Percentiles rank a stretch among this genome's conserved stretches.
These are phyloP conservation scores for Drosophila acutilabella DNA, from an alignment of 2,888 invertebrate genomes.

Conservation along the genomic window DNA sequence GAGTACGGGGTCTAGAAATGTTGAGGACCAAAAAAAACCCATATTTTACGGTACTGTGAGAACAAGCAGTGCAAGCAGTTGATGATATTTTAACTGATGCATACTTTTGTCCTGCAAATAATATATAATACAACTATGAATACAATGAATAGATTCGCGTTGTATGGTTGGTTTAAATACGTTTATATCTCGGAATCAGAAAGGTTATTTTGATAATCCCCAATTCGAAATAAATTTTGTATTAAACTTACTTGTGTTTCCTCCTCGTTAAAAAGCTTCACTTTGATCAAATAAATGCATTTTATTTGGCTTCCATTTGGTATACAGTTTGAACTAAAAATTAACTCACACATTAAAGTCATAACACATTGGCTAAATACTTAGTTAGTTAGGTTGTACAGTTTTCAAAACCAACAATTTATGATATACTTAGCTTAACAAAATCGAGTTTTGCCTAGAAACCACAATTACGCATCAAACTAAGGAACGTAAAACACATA, in stretches of 20 bases:
- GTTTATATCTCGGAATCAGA: no score
- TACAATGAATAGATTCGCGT: no score
- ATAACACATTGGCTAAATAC: constrained; percentile 56
- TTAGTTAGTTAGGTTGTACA: constrained; percentile 48
- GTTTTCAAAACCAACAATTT: constrained; percentile 59
- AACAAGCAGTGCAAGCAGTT: neutral
- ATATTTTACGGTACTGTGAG: neutral
- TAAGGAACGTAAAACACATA: constrained; percentile 7
- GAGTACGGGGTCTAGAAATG: no score
- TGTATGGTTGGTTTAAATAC: no score
- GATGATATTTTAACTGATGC: neutral
- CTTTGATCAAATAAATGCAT: constrained; percentile 21
- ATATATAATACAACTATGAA: no score
- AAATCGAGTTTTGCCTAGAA: constrained; percentile 45
- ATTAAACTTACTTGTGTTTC: neutral
- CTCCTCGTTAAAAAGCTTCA: no score
- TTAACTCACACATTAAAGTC: constrained; percentile 44
- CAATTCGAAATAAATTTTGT: no score
- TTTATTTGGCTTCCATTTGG: constrained; percentile 66
- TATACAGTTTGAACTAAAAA: constrained; percentile 61
- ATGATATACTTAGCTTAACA: constrained; percentile 34
- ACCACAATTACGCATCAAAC: constrained; percentile 53
- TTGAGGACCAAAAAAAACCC: no score
- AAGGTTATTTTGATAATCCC: no score
- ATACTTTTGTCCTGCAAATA: neutral